Evolutionary conservation across 2,113 vertebrate species (phyloP), one percentile per base, ranked within the genome.

Genomic region (Naja naja): DNA sequence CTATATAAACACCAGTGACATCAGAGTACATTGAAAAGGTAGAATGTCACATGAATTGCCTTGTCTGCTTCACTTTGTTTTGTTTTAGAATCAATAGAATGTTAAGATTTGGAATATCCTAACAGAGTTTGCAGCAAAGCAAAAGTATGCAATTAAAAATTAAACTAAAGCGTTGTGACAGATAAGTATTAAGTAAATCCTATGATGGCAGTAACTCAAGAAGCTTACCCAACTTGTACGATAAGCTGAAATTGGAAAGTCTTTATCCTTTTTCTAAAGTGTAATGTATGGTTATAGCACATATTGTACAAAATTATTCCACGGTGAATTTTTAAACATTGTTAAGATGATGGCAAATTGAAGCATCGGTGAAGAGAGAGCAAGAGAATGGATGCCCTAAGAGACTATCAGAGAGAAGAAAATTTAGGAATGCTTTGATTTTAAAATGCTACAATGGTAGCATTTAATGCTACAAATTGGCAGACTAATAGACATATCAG

Each of bases 41-140:
- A 47, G 18, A 81, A 85, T 3, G 1, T 86, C 85, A 93, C 74
- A 27, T 20, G n/a, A 39, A 85, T 3, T 39, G 22, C 22, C 60
- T 60, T 90, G 2, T 4, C n/a, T 92, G 4, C 3, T 90, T 89
- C 23, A 20, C 60, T 89, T 89, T 87, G 54, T 25, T 27, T 22
- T 6, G 49, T 30, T 56, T 22, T 85, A 91, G 22, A 89, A 93
- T 86, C 64, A 89, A 39, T 34, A 88, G 23, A 49, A 91, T 23
- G 9, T 23, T 22, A 39, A 89, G 39, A 49, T 85, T 69, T 54
- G 30, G 89, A 93, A 94, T n/a, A 91, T 69, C 30, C 49, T 90
- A 89, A 81, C 69, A 53, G n/a, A 5, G 45, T 91, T 43, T 86
- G 49, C 39, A 49, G 91, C 93, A 81, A 53, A 93, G 5, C 23